Percentiles rank a stretch among this genome's conserved stretches.
These are phyloP conservation scores for Panthera tigris DNA, from an alignment of 2,113 vertebrate species.

Conservation along the genomic window DNA sequence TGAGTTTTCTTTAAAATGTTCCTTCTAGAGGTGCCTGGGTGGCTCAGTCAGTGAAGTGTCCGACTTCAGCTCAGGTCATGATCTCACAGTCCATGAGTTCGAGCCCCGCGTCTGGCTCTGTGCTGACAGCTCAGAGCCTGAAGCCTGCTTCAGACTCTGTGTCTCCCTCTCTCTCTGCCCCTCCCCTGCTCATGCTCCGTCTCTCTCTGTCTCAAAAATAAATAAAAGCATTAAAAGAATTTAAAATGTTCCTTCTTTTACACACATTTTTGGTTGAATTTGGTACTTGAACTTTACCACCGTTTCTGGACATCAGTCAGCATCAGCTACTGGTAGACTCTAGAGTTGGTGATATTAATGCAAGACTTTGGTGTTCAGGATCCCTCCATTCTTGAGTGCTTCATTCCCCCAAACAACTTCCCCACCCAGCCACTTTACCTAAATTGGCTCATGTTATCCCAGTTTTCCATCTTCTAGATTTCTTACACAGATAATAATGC, in stretches of 20 bases:
- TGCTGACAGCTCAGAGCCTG: no score
- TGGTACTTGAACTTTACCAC: background rate
- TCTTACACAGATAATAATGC: background rate
- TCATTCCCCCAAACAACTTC: rapidly evolving
- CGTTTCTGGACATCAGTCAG: background rate
- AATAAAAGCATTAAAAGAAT: background rate
- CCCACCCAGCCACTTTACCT: background rate
- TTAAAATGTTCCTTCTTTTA: background rate
- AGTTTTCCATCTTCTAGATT: background rate
- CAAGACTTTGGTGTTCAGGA: background rate
- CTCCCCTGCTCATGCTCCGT: no score
- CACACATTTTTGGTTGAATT: background rate
- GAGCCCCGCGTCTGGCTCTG: no score
- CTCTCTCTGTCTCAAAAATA: no score
- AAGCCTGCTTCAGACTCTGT: no score
- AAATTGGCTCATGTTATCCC: background rate
- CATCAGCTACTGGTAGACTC: background rate
- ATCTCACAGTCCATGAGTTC: no score
- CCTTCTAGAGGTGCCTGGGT: background rate
- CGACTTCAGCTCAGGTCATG: no score
- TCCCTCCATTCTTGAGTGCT: background rate
- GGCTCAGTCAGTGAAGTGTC: no score
- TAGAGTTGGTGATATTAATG: background rate
- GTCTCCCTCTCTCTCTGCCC: no score
- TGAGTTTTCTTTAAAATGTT: background rate